A percentile compares a stretch with the other conserved stretches of the same genome.
Conservation (phyloP, 2,888 invertebrate genomes). For the Cephus rjabovi region DNA sequence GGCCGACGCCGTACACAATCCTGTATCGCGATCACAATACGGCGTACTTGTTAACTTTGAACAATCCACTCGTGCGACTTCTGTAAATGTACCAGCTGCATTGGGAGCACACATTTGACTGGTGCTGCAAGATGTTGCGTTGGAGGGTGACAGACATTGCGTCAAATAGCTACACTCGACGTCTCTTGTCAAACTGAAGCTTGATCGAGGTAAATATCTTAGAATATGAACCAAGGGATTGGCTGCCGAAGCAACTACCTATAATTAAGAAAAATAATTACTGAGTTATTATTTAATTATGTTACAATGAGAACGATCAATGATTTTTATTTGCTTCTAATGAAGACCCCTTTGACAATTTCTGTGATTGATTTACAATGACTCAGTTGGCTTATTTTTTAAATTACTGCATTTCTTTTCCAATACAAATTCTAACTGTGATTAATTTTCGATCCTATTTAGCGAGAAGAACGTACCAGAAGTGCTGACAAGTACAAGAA, state of each 20-base stretch:
- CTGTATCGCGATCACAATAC: slow-evolving; percentile 12
- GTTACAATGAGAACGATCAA: too few relatives aligned
- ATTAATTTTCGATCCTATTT: background rate
- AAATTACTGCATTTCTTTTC: too few relatives aligned
- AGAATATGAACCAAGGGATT: background rate
- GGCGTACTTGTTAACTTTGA: slow-evolving; percentile 12
- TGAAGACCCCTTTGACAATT: too few relatives aligned
- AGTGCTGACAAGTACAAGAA: background rate
- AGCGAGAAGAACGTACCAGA: background rate
- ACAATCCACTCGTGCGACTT: slow-evolving; percentile 8
- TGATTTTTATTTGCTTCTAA: too few relatives aligned
- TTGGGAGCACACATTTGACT: slow-evolving; percentile 8
- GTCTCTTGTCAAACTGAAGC: background rate
- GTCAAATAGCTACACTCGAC: background rate
- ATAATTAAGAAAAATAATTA: background rate
- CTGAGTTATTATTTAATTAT: too few relatives aligned
- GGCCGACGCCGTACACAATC: slow-evolving; percentile 7
- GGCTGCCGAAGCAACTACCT: background rate
- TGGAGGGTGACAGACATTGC: background rate
- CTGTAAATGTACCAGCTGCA: background rate
- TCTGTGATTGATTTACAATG: too few relatives aligned
- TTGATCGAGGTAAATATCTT: background rate
- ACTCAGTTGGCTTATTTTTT: too few relatives aligned
- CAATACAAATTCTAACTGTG: background rate
- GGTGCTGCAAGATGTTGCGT: background rate